Percentiles rank a stretch among this genome's conserved stretches.
Evolutionary conservation across 2,797 vertebrate genomes (phyloP).

Genomic region (Sciurus carolinensis): DNA sequence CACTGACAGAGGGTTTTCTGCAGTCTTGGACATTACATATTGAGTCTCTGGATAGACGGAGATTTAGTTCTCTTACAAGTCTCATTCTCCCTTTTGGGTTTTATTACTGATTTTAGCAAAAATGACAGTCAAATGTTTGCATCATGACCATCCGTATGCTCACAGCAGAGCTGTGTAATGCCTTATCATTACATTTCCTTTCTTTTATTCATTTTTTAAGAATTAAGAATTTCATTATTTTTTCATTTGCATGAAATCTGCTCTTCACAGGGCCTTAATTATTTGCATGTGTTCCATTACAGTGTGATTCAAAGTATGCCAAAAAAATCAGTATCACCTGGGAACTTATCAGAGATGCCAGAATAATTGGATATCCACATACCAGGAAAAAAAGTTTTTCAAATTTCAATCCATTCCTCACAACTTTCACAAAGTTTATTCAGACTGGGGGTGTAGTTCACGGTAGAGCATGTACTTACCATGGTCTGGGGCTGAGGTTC

Average conservation of each 20-base stretch:
- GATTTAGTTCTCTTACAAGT: neutral
- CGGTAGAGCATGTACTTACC: neutral
- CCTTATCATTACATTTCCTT: neutral
- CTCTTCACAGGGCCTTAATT: conserved; percentile 1
- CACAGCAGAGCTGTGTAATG: neutral
- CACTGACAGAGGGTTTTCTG: neutral
- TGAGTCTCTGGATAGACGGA: neutral
- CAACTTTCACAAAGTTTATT: neutral
- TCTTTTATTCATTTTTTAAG: conserved; percentile 31
- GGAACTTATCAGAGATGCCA: conserved; percentile 19
- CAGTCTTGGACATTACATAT: neutral
- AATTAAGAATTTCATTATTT: conserved; percentile 52
- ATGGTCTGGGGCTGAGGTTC: neutral
- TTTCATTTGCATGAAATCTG: conserved; percentile 26
- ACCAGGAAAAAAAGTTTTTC: neutral
- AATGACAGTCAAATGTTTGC: neutral
- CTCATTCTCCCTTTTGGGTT: neutral
- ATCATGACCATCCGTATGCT: neutral
- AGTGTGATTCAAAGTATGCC: conserved; percentile 25
- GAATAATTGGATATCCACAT: neutral
- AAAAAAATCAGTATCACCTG: neutral
- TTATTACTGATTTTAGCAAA: neutral
- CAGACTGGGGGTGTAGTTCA: no score
- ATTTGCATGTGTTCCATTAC: neutral
- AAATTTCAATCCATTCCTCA: conserved; percentile 7